Base-by-base conservation (phyloP, 2,113 vertebrate species). In the Tor tambroides region DNA sequence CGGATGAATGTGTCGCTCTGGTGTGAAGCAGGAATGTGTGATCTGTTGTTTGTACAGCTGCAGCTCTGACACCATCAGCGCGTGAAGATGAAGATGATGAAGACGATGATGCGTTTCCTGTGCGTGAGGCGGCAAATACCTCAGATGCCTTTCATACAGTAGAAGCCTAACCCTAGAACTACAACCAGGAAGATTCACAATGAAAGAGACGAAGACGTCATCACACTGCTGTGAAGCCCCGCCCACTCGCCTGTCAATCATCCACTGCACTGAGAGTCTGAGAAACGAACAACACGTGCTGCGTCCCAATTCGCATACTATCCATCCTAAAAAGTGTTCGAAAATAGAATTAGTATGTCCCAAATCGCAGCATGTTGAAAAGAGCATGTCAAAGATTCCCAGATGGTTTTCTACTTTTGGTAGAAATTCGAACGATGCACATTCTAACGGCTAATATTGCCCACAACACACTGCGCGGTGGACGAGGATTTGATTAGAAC, bases 31-130 rank as follows among this genome's bases (percentile, higher is more conserved):
- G 65, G 28, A 69, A 15, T 77, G 41, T 74, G 35, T 41, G 71
- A 46, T 46, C 43, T 3, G 74, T 49, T 14, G 41, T 78, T 78
- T 78, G 76, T 26, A 54, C 76, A 78, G 76, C 76, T 78, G 76
- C 74, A 76, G 41, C 41, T 35, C 28, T 1, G 11, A 69, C 30
- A 32, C 6, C 28, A 15, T 76, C 21, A 49, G 74, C 4, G 2
- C 8, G 11, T 46, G 43, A 21, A 2, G 69, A 72, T 9, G 69
- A 71, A 46, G 72, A 46, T 43, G 74, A 43, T 46, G 43, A 35
- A 2, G 59, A 38, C 2, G 8, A 76, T 76, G 74, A 51, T 46
- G 75, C 41, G 43, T 51, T 77, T 77, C 75, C 75, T 77, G 74
- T 28, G n/a, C 4, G 35, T 28, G 26, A 65, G 63, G 1, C 26